These are phyloP conservation scores for Diachrysia chrysitis DNA, from an alignment of 2,888 invertebrate species.

Conservation along the genomic window DNA sequence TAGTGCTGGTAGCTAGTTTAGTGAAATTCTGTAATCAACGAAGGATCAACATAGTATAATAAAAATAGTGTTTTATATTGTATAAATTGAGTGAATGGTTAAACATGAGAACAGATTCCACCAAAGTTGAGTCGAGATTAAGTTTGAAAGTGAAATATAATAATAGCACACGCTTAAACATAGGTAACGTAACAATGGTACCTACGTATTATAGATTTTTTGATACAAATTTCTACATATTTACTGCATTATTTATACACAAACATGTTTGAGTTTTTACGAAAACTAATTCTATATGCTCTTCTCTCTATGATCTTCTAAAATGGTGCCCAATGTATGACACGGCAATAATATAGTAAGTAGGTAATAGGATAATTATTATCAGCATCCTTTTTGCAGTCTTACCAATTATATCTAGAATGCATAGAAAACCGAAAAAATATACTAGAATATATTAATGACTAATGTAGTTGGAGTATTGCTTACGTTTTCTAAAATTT, in stretches of 20 bases:
- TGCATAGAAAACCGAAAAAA: slow-evolving; percentile 40
- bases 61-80: slow-evolving; percentile 43
- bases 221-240: slow-evolving; percentile 39
- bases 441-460: slow-evolving; percentile 41
- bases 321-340: slow-evolving; percentile 73
- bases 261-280: slow-evolving; percentile 20
- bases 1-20: slow-evolving; percentile 57
- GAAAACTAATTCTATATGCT: slow-evolving; percentile 39
- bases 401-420: slow-evolving; percentile 45
- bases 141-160: slow-evolving; percentile 5
- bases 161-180: slow-evolving; percentile 34
- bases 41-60: slow-evolving; percentile 45
- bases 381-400: slow-evolving; percentile 52
- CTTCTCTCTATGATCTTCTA: slow-evolving; percentile 58
- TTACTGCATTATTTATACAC: slow-evolving; percentile 20
- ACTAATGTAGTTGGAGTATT: slow-evolving; percentile 33
- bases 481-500: slow-evolving; percentile 24
- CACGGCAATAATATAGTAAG: slow-evolving; percentile 76
- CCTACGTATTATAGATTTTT: slow-evolving; percentile 31
- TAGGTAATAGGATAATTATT: slow-evolving; percentile 55
- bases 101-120: slow-evolving; percentile 15
- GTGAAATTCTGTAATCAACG: slow-evolving; percentile 56
- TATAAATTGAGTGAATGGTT: slow-evolving; percentile 28
- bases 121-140: slow-evolving; percentile 11
- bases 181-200: slow-evolving; percentile 29